Evolutionary conservation across 2,888 invertebrate species (phyloP).

Genomic region (Athetis lepigone): DNA sequence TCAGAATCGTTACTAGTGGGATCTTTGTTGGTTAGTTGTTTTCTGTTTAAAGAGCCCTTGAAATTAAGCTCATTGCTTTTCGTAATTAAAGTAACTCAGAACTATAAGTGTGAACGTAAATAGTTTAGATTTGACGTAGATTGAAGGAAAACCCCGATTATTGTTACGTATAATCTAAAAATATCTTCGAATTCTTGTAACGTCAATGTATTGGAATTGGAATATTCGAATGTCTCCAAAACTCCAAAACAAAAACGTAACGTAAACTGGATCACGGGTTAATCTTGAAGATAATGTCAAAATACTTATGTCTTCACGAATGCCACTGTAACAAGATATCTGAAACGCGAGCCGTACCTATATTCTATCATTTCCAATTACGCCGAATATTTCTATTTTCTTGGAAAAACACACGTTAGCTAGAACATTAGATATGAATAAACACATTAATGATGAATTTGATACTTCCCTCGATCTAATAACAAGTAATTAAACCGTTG

Average conservation of each 20-base stretch:
- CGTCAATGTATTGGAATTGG: too few species aligned
- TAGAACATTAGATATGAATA: conserved; percentile 47
- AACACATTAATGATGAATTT: conserved; percentile 48
- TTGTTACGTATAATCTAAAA: neutral
- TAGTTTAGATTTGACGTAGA: conserved; percentile 11
- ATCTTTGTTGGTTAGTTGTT: conserved; percentile 41
- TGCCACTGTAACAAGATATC: conserved; percentile 51
- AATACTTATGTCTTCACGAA: conserved; percentile 35
- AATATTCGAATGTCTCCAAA: conserved; percentile 3
- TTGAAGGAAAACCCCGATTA: conserved; percentile 23
- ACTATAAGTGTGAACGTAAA: conserved; percentile 17
- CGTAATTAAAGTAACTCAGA: conserved; percentile 23
- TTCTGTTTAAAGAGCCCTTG: conserved; percentile 32
- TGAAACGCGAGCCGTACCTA: conserved; percentile 30
- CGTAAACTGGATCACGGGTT: conserved; percentile 51
- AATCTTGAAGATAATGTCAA: conserved; percentile 50
- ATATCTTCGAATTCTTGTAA: neutral
- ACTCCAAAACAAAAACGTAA: conserved; percentile 4
- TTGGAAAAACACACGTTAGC: conserved; percentile 49
- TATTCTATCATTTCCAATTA: conserved; percentile 46
- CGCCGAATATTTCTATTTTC: conserved; percentile 57
- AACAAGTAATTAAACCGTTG: conserved; percentile 44
- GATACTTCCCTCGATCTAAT: conserved; percentile 51
- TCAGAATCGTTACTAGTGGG: conserved; percentile 32
- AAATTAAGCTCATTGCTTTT: conserved; percentile 24